Evolutionary conservation across 1,140 invertebrate genomes (phyloP).

Genomic region (Lordiphosa stackelbergi): DNA sequence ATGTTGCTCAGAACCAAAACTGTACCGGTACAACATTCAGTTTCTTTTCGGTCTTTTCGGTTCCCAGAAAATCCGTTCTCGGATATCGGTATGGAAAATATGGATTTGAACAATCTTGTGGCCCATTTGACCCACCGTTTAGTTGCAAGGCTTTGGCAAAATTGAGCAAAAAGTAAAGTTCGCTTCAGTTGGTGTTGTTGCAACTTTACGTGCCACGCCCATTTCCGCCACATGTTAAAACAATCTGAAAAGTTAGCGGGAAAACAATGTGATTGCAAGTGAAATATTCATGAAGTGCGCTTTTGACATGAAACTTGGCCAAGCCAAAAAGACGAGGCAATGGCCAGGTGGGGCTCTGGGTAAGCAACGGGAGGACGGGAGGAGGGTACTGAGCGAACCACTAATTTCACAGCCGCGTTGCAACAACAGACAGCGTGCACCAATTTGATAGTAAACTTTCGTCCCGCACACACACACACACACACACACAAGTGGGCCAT

Average conservation of each 20-base stretch:
- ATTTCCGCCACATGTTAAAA: constrained; percentile 73
- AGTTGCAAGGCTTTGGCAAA: constrained; percentile 16
- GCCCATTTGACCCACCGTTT: no score
- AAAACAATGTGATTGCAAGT: constrained; percentile 75
- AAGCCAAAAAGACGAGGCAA: constrained; percentile 29
- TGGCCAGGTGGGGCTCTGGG: constrained; percentile 21
- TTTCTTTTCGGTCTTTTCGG: no score
- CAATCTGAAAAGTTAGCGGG: constrained; percentile 73
- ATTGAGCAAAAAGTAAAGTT: constrained; percentile 70
- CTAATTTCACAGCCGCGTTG: constrained; percentile 47
- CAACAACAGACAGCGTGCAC: constrained; percentile 27
- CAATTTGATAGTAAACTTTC: constrained; percentile 64
- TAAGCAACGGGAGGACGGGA: neutral
- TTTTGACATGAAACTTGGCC: constrained; percentile 53
- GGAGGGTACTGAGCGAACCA: constrained; percentile 26
- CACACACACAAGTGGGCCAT: constrained; percentile 64
- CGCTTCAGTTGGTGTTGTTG: constrained; percentile 42
- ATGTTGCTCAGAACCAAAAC: no score
- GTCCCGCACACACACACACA: constrained; percentile 13
- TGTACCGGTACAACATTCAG: no score
- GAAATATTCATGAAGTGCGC: constrained; percentile 72
- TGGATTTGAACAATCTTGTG: no score
- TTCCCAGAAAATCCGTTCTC: no score
- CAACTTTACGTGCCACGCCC: constrained; percentile 65
- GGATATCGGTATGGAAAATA: no score